phyloP scores from a whole-genome alignment of 2,888 invertebrate species.

The Odontomyia ornata region DNA sequence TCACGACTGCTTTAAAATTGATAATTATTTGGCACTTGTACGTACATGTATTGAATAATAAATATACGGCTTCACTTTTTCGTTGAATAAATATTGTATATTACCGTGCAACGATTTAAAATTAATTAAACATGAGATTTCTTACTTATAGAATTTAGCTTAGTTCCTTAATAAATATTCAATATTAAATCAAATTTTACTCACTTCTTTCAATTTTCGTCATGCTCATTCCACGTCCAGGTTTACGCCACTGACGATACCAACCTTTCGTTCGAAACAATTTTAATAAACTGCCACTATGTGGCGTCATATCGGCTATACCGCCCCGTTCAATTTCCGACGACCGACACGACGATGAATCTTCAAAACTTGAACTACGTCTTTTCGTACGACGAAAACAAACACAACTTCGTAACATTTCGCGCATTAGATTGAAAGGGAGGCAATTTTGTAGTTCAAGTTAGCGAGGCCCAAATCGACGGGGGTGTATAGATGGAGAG shows the following conservation, averaged over 20 bases:
- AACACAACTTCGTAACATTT: slow-evolving; percentile 63
- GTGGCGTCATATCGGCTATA: slow-evolving; percentile 51
- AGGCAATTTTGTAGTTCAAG: too few relatives aligned
- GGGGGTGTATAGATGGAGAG: too few relatives aligned
- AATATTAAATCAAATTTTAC: slow-evolving; percentile 57
- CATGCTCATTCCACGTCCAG: slow-evolving; percentile 75
- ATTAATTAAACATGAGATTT: too few relatives aligned
- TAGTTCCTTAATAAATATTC: slow-evolving; percentile 4
- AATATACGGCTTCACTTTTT: too few relatives aligned
- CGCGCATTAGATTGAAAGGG: slow-evolving; percentile 34
- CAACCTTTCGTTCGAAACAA: slow-evolving; percentile 68
- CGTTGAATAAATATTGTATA: too few relatives aligned
- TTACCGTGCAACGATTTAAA: too few relatives aligned
- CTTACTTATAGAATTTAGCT: neutral
- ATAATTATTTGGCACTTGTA: too few relatives aligned
- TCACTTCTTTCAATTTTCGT: slow-evolving; percentile 81
- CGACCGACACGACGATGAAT: slow-evolving; percentile 63
- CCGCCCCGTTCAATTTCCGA: slow-evolving; percentile 64
- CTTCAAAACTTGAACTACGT: slow-evolving; percentile 63
- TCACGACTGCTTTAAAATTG: too few relatives aligned
- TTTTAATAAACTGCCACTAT: slow-evolving; percentile 59
- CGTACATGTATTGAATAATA: too few relatives aligned
- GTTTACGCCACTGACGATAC: slow-evolving; percentile 73
- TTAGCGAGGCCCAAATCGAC: too few relatives aligned
- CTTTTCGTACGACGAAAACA: slow-evolving; percentile 62